Base-by-base conservation (phyloP, 1,140 invertebrate species). In the Amyelois transitella region DNA sequence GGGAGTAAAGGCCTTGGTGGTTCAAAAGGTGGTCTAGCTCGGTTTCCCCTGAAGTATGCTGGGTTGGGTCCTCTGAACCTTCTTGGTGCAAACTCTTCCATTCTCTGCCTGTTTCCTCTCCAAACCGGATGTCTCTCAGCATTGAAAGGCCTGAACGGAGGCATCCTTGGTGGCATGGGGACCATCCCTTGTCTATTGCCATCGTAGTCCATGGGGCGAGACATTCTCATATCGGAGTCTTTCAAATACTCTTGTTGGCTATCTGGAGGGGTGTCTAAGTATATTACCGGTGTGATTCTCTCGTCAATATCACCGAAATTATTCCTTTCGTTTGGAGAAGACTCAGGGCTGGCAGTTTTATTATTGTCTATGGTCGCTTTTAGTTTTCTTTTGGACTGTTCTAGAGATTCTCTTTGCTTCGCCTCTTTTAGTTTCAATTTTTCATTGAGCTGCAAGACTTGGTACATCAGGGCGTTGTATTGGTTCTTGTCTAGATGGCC, bases 391-490 rank as follows among this genome's bases (percentile, higher is more conserved):
- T 88, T 88, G 0, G 84, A 86, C 25, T 77, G 64, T 62, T 89
- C 86, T 18, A 90, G 55, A 0, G 88, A 89, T 47, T 94, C 93
- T 21, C 92, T 92, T 19, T 93, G 89, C 66, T 94, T 92, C 0
- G 93, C 93, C 32, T 95, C 94, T 59, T 93, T 91, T 5, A 95
- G 74, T 75, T 96, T 95, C 55, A 94, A 91, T 14, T 92, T 92
- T 63, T 96, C 94, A 62, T 95, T 94, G 58, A 96, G 91, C 60
- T 94, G 91, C 38, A 95, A 84, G 1, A 95, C 92, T 73, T 94
- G 93, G 72, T 95, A 93, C 62, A 95, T 92, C 2, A 97, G 77
- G 6, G 94, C 91, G 60, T 95, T 94, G 72, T 96, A 96, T 68
- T 96, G 93, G 7, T 92, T 91, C 66, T 93, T 93, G 22, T 93